Conservation (phyloP, 2,797 vertebrate species). For the Anabacerthia variegaticeps region DNA sequence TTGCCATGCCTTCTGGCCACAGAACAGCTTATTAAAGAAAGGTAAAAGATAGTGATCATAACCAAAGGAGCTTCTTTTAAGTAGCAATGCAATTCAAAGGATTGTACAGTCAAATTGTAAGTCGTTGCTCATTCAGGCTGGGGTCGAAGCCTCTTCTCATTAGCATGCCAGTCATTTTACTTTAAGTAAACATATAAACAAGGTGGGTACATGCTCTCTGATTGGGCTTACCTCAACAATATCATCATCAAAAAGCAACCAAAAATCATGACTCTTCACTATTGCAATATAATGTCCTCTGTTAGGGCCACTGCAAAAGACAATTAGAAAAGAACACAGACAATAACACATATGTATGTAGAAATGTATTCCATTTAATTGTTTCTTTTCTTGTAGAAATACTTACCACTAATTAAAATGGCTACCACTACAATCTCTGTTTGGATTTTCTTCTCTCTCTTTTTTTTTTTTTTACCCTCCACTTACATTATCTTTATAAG, state of each 20-base stretch:
- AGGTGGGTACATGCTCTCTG: not conserved
- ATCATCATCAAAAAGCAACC: slow-evolving; percentile 86
- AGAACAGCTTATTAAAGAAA: not conserved
- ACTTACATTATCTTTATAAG: not conserved
- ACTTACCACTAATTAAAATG: not conserved
- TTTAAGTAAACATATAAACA: not conserved
- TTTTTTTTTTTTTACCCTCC: not conserved
- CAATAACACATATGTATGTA: not conserved
- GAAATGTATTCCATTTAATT: not conserved
- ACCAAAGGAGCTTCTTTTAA: not conserved
- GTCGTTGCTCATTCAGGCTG: not conserved
- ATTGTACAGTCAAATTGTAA: not conserved
- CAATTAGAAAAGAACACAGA: not conserved
- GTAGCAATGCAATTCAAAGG: not conserved
- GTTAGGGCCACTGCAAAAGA: slow-evolving; percentile 81
- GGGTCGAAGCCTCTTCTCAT: not conserved
- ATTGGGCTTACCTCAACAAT: slow-evolving; percentile 82
- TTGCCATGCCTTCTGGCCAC: not conserved
- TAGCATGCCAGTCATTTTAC: not conserved
- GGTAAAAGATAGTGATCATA: not conserved
- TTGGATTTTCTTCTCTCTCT: not conserved
- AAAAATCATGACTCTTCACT: slow-evolving; percentile 87
- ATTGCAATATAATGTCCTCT: slow-evolving; percentile 88
- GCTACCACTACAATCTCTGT: not conserved
- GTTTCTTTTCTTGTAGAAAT: not conserved